These are phyloP conservation scores for Liasis olivaceus DNA, from an alignment of 2,797 vertebrate genomes.

Conservation along the genomic window DNA sequence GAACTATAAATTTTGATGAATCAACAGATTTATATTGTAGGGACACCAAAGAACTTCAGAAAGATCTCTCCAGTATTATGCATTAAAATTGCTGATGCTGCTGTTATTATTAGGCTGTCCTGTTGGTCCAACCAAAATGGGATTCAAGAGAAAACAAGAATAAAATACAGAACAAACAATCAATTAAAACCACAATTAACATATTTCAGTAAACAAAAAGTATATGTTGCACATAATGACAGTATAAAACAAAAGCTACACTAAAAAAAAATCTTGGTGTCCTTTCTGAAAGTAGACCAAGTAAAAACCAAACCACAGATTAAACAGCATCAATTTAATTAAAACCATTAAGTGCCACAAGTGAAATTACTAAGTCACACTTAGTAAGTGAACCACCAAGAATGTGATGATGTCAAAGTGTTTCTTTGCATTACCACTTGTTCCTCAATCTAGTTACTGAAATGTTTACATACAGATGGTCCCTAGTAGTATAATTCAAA, in stretches of 20 bases:
- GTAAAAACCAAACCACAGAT: background rate
- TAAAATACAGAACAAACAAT: background rate
- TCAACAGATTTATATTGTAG: background rate
- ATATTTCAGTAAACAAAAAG: background rate
- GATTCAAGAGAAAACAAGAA: background rate
- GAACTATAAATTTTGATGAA: background rate
- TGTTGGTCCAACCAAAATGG: background rate
- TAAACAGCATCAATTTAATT: background rate
- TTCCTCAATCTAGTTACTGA: background rate
- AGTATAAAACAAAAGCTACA: background rate
- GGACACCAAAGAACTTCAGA: background rate
- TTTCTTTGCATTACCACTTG: background rate
- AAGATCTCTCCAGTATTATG: background rate
- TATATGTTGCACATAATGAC: background rate
- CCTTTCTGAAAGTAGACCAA: background rate
- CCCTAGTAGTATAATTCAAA: background rate
- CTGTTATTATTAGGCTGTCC: background rate
- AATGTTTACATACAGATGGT: background rate
- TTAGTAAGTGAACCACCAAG: background rate
- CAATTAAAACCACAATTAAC: background rate
- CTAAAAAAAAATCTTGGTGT: background rate
- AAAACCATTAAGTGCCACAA: background rate
- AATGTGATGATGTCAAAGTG: background rate
- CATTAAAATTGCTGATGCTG: background rate
- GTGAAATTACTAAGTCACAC: background rate